phyloP scores from a whole-genome alignment of 2,113 vertebrate genomes.

The Motacilla tschutschensis region DNA sequence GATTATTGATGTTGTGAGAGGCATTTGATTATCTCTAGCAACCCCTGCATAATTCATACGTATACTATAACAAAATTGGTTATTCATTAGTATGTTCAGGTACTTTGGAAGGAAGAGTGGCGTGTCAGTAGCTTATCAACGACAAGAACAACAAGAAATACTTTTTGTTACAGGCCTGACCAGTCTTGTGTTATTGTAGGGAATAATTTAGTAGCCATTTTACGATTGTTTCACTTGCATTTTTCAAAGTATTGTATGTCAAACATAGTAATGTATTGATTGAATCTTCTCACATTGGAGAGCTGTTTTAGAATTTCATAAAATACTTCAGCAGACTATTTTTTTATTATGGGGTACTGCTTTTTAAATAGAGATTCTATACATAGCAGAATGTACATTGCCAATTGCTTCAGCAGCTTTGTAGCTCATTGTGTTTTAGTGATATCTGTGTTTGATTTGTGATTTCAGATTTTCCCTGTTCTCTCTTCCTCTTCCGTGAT shows the following conservation, averaged over 20 bases:
- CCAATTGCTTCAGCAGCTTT: not conserved
- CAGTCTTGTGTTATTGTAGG: not conserved
- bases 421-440: not conserved
- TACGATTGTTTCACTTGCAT: not conserved
- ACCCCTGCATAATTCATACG: not conserved
- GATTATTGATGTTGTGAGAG: not conserved
- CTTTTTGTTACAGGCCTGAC: not conserved
- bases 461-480: not conserved
- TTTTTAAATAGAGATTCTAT: not conserved
- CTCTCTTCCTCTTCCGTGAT: not conserved
- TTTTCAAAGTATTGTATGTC: not conserved
- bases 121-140: not conserved
- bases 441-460: not conserved
- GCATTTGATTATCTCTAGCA: not conserved
- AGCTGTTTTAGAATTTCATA: not conserved
- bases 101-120: not conserved
- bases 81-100: not conserved
- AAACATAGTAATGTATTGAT: not conserved
- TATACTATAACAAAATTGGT: not conserved
- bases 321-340: not conserved
- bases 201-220: not conserved
- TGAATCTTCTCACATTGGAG: not conserved
- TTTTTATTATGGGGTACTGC: not conserved
- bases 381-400: not conserved
- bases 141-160: not conserved